Base-by-base conservation (phyloP, 2,113 vertebrate species). In the Todiramphus saurophagus region DNA sequence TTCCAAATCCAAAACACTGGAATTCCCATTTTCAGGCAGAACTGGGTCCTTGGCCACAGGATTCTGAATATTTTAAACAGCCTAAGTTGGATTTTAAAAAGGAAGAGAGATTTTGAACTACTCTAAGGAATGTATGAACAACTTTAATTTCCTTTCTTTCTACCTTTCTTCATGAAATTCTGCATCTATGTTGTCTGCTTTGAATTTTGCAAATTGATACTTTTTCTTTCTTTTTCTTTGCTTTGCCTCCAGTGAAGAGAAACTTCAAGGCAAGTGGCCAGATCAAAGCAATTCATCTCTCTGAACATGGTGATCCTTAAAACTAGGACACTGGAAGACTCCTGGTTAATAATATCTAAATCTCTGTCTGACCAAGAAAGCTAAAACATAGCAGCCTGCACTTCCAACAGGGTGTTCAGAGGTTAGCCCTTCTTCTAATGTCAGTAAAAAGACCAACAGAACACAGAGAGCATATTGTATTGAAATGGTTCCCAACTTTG, bases 191-290 rank as follows among this genome's bases (percentile, higher is more conserved):
- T 72, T 90, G 60, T 56, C 60, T 87, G 75, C 76, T 92, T 90
- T 67, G 50, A 96, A 89, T 96, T 92, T 87, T 95, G 69, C 89
- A 94, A 94, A 94, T 89, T 93, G 92, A 75, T 89, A 94, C 60
- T 56, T 94, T 70, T 74, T 28, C 86, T 92, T 94, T 93, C 72
- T 75, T 93, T 90, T 92, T 69, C 67, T 83, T 67, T 63, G 64
- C 81, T 87, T 97, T 93, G 91, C 83, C 93, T 93, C 76, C 83
- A 95, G 76, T 78, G 73, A 81, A 90, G 69, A 90, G 43, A 67
- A 80, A 94, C 83, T 89, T 96, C 94, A 94, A 94, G 73, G 95
- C 85, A 92, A 92, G 58, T 68, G 83, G 80, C 60, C 93, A 87
- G 83, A 97, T 95, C 86, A 95, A 97, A 95, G 91, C 46, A 92